Evolutionary conservation across 1,140 invertebrate species (phyloP).

Genomic region (Halictus rubicundus): DNA sequence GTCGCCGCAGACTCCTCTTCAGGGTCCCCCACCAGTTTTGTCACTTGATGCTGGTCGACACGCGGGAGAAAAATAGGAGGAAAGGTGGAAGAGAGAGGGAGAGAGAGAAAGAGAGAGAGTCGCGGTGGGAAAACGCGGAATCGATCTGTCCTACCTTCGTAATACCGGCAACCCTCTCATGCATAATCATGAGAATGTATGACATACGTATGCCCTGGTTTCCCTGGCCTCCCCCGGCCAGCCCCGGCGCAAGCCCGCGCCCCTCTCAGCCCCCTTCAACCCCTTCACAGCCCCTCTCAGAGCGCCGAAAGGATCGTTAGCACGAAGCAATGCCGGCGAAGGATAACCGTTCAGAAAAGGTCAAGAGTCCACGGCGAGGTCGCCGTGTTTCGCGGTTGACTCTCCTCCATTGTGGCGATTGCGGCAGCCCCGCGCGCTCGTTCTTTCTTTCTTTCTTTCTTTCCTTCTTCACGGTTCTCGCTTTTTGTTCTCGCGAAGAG

Average conservation of each 20-base stretch:
- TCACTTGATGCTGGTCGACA: too few species aligned
- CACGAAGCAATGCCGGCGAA: conserved; percentile 72
- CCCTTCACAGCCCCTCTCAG: conserved; percentile 9
- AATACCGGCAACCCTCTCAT: conserved; percentile 66
- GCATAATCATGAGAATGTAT: conserved; percentile 76
- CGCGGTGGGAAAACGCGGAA: conserved; percentile 61
- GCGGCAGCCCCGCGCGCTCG: not conserved
- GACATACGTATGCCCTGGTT: conserved; percentile 68
- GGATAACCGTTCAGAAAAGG: conserved; percentile 75
- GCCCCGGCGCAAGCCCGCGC: conserved; percentile 28
- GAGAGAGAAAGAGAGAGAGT: conserved; percentile 29
- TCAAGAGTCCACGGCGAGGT: conserved; percentile 75
- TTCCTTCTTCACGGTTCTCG: not conserved
- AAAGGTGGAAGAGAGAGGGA: not conserved
- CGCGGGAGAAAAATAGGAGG: not conserved
- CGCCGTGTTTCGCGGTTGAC: conserved; percentile 53
- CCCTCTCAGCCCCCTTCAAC: not conserved
- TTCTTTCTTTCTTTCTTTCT: too few species aligned
- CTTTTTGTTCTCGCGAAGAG: not conserved
- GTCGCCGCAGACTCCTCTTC: too few species aligned
- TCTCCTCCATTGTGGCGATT: conserved; percentile 54
- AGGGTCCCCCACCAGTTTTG: too few species aligned
- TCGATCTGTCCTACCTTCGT: conserved; percentile 71
- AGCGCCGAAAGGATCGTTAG: conserved; percentile 74
- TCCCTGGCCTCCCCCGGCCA: conserved; percentile 33